Percentiles rank a stretch among this genome's conserved stretches.
Conservation (phyloP, 2,113 vertebrate species). For the Mustelus asterias region DNA sequence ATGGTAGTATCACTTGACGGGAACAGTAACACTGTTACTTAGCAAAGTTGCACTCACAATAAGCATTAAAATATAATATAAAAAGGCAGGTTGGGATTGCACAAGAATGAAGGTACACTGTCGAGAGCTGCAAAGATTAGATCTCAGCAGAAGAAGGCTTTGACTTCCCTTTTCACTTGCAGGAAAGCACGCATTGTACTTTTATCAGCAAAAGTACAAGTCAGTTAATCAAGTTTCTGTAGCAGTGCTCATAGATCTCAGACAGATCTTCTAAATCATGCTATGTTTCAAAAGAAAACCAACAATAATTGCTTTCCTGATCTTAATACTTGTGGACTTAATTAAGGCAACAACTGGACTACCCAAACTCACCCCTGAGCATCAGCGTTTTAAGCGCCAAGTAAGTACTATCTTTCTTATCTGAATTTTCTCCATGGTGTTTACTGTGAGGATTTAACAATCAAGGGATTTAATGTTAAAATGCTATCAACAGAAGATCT, state of each 20-base stretch:
- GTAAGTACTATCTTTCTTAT: background rate
- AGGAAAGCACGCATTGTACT: background rate
- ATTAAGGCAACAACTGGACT: background rate
- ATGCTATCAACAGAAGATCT: background rate
- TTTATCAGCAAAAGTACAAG: background rate
- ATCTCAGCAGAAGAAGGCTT: background rate
- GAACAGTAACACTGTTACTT: background rate
- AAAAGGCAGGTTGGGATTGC: background rate
- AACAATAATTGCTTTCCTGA: background rate
- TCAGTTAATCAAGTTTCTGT: background rate
- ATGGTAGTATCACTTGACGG: background rate
- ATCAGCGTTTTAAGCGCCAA: background rate
- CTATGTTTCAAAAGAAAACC: background rate
- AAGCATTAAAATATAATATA: background rate
- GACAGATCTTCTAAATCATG: background rate
- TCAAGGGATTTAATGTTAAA: background rate
- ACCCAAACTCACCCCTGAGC: background rate
- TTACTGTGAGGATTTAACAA: background rate
- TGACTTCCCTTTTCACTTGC: constrained; percentile 29
- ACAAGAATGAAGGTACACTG: background rate
- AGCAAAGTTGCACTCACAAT: background rate
- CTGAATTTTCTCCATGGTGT: background rate
- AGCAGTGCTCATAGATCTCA: background rate
- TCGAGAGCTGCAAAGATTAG: background rate
- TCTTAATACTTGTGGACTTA: background rate